A percentile compares a stretch with the other conserved stretches of the same genome.
Conservation (phyloP, 2,797 vertebrate species). For the Pelochelys cantorii region DNA sequence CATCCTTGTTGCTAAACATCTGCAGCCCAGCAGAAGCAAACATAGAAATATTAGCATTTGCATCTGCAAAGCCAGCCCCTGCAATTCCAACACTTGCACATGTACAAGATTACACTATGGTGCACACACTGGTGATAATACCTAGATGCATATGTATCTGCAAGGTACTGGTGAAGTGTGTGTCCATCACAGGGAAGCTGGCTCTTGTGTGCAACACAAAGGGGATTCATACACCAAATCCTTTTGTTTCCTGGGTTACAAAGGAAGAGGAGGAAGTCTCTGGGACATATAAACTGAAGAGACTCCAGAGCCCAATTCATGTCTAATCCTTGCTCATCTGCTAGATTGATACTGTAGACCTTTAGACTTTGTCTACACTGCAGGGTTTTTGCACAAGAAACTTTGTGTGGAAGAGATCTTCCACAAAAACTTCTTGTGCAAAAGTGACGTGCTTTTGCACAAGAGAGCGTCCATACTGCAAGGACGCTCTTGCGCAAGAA, state of each 20-base stretch:
- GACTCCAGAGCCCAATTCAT: not conserved
- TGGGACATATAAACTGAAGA: not conserved
- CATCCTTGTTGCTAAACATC: not conserved
- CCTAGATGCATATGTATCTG: not conserved
- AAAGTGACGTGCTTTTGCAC: no score
- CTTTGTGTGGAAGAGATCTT: no score
- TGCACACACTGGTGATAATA: not conserved
- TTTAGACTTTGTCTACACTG: no score
- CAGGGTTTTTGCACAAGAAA: no score
- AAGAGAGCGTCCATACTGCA: no score
- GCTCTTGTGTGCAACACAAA: not conserved
- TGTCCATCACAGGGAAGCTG: not conserved
- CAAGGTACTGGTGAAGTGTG: not conserved
- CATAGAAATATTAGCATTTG: not conserved
- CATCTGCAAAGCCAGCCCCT: not conserved
- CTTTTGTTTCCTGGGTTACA: not conserved
- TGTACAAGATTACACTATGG: not conserved
- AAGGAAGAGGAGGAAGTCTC: not conserved
- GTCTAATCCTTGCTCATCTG: not conserved
- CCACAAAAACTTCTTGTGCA: no score
- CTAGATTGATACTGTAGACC: not conserved
- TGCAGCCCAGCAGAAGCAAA: not conserved
- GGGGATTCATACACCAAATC: not conserved
- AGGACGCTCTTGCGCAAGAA: no score
- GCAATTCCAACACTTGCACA: not conserved